These are phyloP conservation scores for Protobothrops flavoviridis DNA, from an alignment of 2,113 vertebrate genomes.

Conservation along the genomic window DNA sequence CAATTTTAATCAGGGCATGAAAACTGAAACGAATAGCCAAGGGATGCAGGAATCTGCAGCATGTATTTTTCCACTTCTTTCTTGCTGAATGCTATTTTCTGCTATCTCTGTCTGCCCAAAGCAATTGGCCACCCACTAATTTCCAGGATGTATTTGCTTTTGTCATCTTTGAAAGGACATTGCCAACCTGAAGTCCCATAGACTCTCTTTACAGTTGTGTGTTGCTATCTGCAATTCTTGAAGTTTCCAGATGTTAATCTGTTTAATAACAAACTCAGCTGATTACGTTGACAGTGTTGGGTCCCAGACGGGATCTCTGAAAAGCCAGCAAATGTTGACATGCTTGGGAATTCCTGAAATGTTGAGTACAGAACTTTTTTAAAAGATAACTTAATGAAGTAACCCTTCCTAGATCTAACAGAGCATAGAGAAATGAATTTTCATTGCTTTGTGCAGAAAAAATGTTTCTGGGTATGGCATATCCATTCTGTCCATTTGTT, in stretches of 20 bases:
- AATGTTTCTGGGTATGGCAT: slow-evolving; percentile 64
- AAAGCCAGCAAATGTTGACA: not conserved
- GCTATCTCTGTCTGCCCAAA: not conserved
- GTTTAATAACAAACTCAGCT: not conserved
- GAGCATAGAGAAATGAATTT: slow-evolving; percentile 52
- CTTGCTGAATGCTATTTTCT: not conserved
- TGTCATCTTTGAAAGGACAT: not conserved
- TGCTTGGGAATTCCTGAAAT: not conserved
- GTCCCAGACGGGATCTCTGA: not conserved
- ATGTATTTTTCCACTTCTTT: not conserved
- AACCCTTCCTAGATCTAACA: not conserved
- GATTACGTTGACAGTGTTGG: not conserved
- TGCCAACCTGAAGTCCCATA: not conserved
- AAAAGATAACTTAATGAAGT: not conserved
- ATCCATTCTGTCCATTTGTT: slow-evolving; percentile 53
- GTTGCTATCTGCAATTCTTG: not conserved
- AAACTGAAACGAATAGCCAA: not conserved
- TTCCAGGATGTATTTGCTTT: accelerated
- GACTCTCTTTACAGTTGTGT: not conserved
- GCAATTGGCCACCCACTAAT: not conserved
- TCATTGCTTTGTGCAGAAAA: slow-evolving; percentile 61
- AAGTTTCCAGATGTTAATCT: not conserved
- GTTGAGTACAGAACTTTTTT: not conserved
- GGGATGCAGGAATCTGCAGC: not conserved
- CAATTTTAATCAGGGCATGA: slow-evolving; percentile 32